Conservation (phyloP, 2,888 invertebrate species). For the Baccha elongata region DNA sequence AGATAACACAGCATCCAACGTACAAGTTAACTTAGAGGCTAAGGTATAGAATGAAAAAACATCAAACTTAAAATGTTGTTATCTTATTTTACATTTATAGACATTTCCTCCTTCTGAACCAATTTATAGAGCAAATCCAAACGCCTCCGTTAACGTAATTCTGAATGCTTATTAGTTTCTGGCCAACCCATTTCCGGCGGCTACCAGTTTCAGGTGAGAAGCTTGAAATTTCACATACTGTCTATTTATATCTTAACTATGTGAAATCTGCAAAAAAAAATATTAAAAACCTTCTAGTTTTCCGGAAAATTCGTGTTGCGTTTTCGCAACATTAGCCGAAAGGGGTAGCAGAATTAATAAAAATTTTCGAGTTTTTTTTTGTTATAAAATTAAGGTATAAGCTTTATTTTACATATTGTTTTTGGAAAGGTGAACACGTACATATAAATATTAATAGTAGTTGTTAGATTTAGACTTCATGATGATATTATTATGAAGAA, state of each 20-base stretch:
- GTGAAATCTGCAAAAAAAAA: background rate
- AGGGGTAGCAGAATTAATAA: slow-evolving; percentile 2
- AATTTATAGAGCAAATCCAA: too few species aligned
- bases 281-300: background rate
- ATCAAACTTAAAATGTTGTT: background rate
- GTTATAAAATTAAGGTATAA: slow-evolving; percentile 7
- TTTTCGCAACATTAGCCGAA: slow-evolving; percentile 3
- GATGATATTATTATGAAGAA: too few species aligned
- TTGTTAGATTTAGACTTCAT: too few species aligned
- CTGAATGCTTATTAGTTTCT: too few species aligned
- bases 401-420: slow-evolving; percentile 6
- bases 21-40: too few species aligned
- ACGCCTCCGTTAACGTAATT: slow-evolving; percentile 30
- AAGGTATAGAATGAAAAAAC: slow-evolving; percentile 16
- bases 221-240: background rate
- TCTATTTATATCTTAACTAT: background rate
- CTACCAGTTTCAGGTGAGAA: background rate
- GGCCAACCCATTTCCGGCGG: background rate
- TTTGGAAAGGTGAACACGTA: slow-evolving; percentile 2
- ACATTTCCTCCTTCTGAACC: slow-evolving; percentile 42
- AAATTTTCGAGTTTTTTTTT: background rate
- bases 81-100: background rate
- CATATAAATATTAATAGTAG: too few species aligned
- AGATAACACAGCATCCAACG: too few species aligned
- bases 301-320: background rate